Base-by-base conservation (phyloP, 2,113 vertebrate species). In the Takifugu flavidus region DNA sequence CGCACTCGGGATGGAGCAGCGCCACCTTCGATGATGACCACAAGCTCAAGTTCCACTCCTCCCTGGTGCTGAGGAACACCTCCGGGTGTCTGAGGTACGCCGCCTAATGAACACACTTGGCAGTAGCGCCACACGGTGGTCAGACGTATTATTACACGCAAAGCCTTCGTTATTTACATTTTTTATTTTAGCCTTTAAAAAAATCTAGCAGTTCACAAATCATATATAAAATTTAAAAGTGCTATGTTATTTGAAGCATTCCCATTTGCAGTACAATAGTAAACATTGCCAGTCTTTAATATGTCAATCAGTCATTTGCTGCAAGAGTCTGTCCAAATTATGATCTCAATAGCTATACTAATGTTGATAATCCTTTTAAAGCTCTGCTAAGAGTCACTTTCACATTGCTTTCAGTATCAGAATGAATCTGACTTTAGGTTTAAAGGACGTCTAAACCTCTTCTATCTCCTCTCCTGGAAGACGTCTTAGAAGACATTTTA, bases 31-130 rank as follows among this genome's bases (percentile, higher is more conserved):
- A 98, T 53, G 94, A 98, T 13, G 96, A 98, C 86, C 95, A 96
- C 80, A 99, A 99, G 89, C 93, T 98, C 15, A 99, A 99, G 77
- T 98, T 99, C 73, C 96, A 98, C 85, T 94, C 95, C 42, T 98
- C 96, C 15, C 90, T 97, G 3, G 96, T 98, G 71, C 87, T 99
- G 15, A 94, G 95, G 78, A 99, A 99, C 75, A 96, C 96, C 3
- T 94, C 94, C 1, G 96, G 96, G 74, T 98, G 96, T 74, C 88
- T 99, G 65, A 95, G 96, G 96, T 98, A 91, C 88, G 74, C 81
- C 74, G 72, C 76, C 49, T 63, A 49, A 79, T 68, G 59, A 58
- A 49, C 74, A 57, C 56, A 49, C 62, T 76, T 20, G 59, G n/a
- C 66, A 56, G 59, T 50, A 79, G 60, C 79, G 7, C 82, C 86